Percentiles rank a stretch among this genome's conserved stretches.
phyloP scores from a whole-genome alignment of 2,113 vertebrate genomes.

The Apteryx mantelli region DNA sequence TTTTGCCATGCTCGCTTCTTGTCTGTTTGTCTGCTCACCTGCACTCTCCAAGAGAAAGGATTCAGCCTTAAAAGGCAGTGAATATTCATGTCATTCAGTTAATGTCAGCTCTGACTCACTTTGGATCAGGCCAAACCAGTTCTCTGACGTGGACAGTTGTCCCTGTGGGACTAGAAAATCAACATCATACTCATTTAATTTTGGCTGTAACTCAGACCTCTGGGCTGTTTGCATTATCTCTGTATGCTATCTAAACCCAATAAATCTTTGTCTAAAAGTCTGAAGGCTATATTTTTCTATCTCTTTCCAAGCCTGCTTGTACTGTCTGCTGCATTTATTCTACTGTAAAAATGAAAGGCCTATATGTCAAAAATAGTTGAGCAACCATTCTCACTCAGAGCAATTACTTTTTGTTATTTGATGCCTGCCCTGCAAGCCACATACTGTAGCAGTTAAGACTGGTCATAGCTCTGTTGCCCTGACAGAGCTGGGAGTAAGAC shows the following conservation, averaged over 20 bases:
- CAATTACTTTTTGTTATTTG: neutral
- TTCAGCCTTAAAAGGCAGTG: neutral
- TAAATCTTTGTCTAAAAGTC: neutral
- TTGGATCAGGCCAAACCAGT: neutral
- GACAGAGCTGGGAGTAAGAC: neutral
- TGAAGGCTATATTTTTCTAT: slow-evolving; percentile 16
- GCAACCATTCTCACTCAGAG: neutral
- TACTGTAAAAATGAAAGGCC: neutral
- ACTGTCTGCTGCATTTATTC: slow-evolving; percentile 3
- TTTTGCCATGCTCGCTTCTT: neutral
- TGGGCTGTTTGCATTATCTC: neutral
- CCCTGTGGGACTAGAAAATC: neutral
- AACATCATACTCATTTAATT: neutral
- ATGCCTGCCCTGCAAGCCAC: neutral
- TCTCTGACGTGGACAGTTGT: neutral
- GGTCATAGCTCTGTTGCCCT: neutral
- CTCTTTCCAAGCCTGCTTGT: slow-evolving; percentile 3
- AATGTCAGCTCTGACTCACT: neutral
- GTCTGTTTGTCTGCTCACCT: neutral
- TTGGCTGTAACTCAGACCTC: neutral
- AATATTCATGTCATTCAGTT: neutral
- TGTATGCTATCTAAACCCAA: neutral
- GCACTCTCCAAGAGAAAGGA: accelerated
- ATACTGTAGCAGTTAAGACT: neutral
- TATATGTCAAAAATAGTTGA: neutral